phyloP scores from a whole-genome alignment of 2,113 vertebrate genomes.

The Pimephales promelas region DNA sequence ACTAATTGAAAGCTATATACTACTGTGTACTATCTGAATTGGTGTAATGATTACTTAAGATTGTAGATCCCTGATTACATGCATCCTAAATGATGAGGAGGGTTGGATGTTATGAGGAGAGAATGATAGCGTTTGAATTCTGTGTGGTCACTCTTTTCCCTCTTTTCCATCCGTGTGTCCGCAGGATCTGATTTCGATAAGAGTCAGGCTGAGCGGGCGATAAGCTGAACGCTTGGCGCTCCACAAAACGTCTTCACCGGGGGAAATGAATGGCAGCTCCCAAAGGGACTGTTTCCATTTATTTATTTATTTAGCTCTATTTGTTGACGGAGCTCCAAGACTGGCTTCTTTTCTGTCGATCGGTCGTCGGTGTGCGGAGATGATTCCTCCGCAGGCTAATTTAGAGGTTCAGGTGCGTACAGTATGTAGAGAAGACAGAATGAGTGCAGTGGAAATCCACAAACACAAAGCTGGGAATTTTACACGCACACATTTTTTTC shows the following conservation, averaged over 20 bases:
- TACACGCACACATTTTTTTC: not conserved
- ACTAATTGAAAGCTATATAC: not conserved
- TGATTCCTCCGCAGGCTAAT: constrained; percentile 27
- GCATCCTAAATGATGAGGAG: not conserved
- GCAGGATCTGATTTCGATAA: constrained; percentile 45
- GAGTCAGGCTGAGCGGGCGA: constrained; percentile 47
- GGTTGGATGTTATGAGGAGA: not conserved
- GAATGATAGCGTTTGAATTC: constrained; percentile 16
- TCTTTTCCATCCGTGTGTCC: constrained; percentile 38
- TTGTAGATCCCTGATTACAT: not conserved
- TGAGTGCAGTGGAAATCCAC: not conserved
- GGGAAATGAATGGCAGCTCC: constrained; percentile 50
- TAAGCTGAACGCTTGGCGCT: constrained; percentile 44
- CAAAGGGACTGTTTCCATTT: constrained; percentile 41
- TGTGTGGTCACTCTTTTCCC: constrained; percentile 33
- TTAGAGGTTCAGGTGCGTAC: constrained; percentile 9
- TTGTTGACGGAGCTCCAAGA: constrained; percentile 38
- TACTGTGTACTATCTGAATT: not conserved
- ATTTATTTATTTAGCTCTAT: constrained; percentile 10
- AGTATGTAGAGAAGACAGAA: not conserved
- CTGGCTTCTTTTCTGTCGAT: not conserved
- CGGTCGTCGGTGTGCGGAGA: constrained; percentile 24
- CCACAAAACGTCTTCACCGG: constrained; percentile 14
- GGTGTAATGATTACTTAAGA: not conserved
- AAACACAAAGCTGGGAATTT: constrained; percentile 15